Evolutionary conservation across 2,797 vertebrate species (phyloP).

Genomic region (Cuniculus paca): DNA sequence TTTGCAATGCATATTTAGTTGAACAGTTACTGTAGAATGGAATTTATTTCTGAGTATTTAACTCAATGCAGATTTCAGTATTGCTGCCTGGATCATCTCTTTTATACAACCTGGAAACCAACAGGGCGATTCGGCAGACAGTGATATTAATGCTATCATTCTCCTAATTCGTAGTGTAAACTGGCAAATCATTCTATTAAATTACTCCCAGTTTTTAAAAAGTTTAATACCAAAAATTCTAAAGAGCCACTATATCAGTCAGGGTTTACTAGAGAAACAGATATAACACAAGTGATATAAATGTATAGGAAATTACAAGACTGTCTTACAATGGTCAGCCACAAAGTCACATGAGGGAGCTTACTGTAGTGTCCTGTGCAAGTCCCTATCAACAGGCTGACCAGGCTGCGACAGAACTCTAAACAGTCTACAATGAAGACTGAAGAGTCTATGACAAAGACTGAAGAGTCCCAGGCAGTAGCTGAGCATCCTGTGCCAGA

Average conservation of each 20-base stretch:
- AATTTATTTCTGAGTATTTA: not conserved
- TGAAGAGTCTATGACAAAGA: too few species aligned
- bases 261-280: too few species aligned
- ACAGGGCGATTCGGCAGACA: not conserved
- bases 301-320: too few species aligned
- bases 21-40: not conserved
- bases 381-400: too few species aligned
- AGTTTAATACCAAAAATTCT: slow-evolving; percentile 1
- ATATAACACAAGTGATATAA: too few species aligned
- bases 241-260: not conserved
- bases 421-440: too few species aligned
- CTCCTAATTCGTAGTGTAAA: not conserved
- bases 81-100: not conserved
- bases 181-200: not conserved
- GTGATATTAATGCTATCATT: not conserved
- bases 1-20: slow-evolving; percentile 22
- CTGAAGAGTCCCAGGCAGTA: too few species aligned
- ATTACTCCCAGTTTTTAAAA: not conserved
- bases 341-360: too few species aligned
- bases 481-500: too few species aligned
- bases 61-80: not conserved
- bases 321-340: too few species aligned
- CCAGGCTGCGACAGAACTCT: too few species aligned
- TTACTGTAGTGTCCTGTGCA: too few species aligned
- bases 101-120: not conserved